Evolutionary conservation across 2,113 vertebrate species (phyloP).

Genomic region (Odobenus rosmarus): DNA sequence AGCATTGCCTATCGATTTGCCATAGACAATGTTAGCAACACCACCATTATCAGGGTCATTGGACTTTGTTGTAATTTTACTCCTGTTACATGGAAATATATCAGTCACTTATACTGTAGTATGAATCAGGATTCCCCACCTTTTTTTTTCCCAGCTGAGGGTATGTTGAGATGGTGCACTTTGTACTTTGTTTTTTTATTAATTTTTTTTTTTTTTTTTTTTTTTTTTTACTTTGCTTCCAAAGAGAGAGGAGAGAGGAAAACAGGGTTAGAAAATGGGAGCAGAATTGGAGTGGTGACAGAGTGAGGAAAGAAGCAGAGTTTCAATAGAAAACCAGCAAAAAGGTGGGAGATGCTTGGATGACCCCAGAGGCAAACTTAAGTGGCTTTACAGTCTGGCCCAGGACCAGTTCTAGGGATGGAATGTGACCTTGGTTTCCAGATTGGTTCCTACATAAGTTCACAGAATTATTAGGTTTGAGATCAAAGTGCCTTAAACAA

Average conservation of each 20-base stretch:
- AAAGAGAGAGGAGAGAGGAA: not conserved
- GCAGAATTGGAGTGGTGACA: not conserved
- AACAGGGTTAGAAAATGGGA: not conserved
- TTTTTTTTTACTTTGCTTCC: not conserved
- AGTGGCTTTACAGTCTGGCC: not conserved
- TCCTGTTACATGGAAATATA: not conserved
- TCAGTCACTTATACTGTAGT: not conserved
- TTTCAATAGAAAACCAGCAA: not conserved
- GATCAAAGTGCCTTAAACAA: not conserved
- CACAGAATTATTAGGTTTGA: not conserved
- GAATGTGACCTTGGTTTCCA: not conserved
- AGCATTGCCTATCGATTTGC: not conserved
- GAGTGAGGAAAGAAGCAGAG: not conserved
- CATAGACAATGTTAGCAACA: not conserved
- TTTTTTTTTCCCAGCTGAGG: not conserved
- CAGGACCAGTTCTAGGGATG: not conserved
- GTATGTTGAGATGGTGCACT: not conserved
- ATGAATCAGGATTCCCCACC: not conserved
- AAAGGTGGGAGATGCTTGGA: not conserved
- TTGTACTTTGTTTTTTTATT: not conserved
- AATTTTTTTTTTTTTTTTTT: not conserved
- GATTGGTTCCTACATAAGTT: not conserved
- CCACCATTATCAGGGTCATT: not conserved
- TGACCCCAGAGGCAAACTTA: not conserved
- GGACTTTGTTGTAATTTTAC: not conserved